Evolutionary conservation across 2,113 vertebrate species (phyloP).

Genomic region (Labrus mixtus): DNA sequence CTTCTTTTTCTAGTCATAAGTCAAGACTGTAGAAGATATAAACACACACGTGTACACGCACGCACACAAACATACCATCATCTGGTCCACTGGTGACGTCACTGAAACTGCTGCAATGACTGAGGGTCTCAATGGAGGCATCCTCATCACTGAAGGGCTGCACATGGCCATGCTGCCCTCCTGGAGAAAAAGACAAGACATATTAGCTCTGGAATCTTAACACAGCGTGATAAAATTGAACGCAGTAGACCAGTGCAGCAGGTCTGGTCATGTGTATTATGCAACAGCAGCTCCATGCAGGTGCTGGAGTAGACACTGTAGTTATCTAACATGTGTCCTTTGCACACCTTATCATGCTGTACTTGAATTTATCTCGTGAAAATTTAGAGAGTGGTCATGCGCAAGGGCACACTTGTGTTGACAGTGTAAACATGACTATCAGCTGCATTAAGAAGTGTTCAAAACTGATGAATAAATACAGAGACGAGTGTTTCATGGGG

Average conservation of each 20-base stretch:
- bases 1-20: neutral
- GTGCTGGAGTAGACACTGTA: conserved; percentile 20
- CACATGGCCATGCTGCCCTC: conserved; percentile 90
- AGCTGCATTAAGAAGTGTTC: neutral
- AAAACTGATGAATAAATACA: too few species aligned
- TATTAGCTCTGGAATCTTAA: neutral
- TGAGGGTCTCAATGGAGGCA: conserved; percentile 97
- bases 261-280: conserved; percentile 23
- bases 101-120: conserved; percentile 97
- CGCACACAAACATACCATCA: conserved; percentile 85
- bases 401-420: conserved; percentile 13
- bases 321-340: conserved; percentile 62
- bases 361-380: conserved; percentile 6
- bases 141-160: conserved; percentile 98
- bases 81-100: conserved; percentile 92
- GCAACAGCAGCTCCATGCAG: conserved; percentile 33
- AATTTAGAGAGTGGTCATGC: neutral
- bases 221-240: neutral
- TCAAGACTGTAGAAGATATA: neutral
- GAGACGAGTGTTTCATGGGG: neutral
- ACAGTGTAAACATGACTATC: conserved; percentile 21
- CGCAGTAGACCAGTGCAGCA: neutral
- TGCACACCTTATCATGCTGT: conserved; percentile 6
- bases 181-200: conserved; percentile 68
- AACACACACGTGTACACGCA: neutral